These are phyloP conservation scores for Pandemis corylana DNA, from an alignment of 2,888 invertebrate genomes.

Conservation along the genomic window DNA sequence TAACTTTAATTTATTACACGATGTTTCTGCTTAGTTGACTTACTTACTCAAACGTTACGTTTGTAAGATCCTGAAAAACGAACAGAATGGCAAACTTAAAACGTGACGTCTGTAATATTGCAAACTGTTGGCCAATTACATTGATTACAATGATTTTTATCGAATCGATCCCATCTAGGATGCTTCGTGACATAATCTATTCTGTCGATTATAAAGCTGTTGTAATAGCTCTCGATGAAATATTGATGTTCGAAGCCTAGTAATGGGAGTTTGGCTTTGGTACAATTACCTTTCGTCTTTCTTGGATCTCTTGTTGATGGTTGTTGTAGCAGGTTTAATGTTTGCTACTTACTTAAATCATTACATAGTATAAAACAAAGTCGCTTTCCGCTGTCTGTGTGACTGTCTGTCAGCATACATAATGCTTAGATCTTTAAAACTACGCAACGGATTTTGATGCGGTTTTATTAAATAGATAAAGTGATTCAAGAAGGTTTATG, in stretches of 20 bases:
- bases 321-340: too few relatives aligned
- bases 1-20: too few relatives aligned
- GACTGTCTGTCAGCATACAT: too few relatives aligned
- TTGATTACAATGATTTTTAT: slow-evolving; percentile 23
- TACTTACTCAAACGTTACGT: slow-evolving; percentile 1
- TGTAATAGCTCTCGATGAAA: slow-evolving; percentile 29
- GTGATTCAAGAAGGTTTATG: too few relatives aligned
- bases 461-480: too few relatives aligned
- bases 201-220: slow-evolving; percentile 12
- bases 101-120: slow-evolving; percentile 29
- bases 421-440: too few relatives aligned
- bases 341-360: too few relatives aligned
- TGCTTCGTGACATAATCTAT: slow-evolving; percentile 36
- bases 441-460: too few relatives aligned
- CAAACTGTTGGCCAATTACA: slow-evolving; percentile 17
- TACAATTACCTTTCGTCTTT: too few relatives aligned
- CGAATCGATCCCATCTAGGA: slow-evolving; percentile 15
- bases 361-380: too few relatives aligned
- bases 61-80: slow-evolving; percentile 23
- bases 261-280: background rate
- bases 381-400: too few relatives aligned
- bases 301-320: too few relatives aligned
- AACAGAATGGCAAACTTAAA: background rate
- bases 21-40: slow-evolving; percentile 20
- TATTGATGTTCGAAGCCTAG: slow-evolving; percentile 10